Base-by-base conservation (phyloP, 1,140 invertebrate genomes). In the Amyelois transitella region DNA sequence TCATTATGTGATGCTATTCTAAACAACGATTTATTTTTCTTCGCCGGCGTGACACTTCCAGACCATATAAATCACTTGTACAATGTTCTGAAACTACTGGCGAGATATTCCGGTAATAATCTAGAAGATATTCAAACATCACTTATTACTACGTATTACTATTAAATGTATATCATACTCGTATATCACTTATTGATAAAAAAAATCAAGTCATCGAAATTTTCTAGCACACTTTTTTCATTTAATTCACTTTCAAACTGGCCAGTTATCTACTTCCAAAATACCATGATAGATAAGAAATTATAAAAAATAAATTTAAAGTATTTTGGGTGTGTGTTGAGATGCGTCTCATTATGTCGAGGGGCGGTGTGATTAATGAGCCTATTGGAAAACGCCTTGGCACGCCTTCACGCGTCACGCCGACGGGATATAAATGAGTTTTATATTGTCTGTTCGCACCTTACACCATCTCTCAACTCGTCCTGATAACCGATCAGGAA, bases 371-470 rank as follows among this genome's bases (percentile, higher is more conserved):
- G 80, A 86, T 81, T 79, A 82, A 86, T 78, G 82, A 81, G 75
- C 64, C 66, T 81, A 82, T 83, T 80, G 80, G 81, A 78, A 81
- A 83, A 85, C 74, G 79, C 77, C 77, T 82, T 81, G 75, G 80
- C 75, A 77, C 78, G 75, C 78, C 72, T 71, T 38, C 71, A 68
- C 69, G 68, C 73, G 77, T 80, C 79, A 77, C 72, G 70, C 73
- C 82, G 80, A 83, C 82, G 80, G 75, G 71, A 77, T 80, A 84
- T 81, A 81, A 81, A 80, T 82, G 73, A 76, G 69, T 76, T 81
- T 86, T 81, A 84, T 81, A 83, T 81, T 77, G 75, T 86, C 80
- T 83, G 77, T 80, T 80, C 74, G 63, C 77, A 81, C 79, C 76
- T 82, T 78, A 81, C 69, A 69, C 72, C 69, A 77, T 78, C 77